Percentiles rank a stretch among this genome's conserved stretches.
Evolutionary conservation across 1,140 invertebrate genomes (phyloP).

Genomic region (Hestina assimilis): DNA sequence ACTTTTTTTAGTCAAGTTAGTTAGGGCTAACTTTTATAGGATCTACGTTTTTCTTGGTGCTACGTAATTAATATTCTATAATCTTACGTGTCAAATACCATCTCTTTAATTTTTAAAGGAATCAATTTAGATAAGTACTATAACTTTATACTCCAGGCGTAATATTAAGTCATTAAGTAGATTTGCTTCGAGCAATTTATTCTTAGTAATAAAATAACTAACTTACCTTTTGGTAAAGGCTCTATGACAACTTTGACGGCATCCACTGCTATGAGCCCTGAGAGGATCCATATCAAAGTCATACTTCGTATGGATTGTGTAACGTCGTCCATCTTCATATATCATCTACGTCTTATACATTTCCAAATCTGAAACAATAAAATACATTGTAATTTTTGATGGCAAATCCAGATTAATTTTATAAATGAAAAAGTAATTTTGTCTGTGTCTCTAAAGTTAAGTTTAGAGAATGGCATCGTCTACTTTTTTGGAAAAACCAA

Average conservation of each 20-base stretch:
- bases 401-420: no score
- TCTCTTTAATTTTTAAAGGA: no score
- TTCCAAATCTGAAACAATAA: conserved; percentile 48
- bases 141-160: no score
- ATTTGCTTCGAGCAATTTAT: no score
- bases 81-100: background rate
- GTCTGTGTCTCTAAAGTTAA: no score
- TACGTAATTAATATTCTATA: background rate
- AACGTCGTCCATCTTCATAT: conserved; percentile 51
- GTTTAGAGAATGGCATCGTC: no score
- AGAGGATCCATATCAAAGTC: conserved; percentile 56
- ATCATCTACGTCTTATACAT: conserved; percentile 47
- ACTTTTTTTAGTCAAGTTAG: conserved; percentile 25
- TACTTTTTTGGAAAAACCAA: no score
- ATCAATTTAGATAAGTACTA: no score
- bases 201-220: background rate
- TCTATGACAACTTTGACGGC: conserved; percentile 71
- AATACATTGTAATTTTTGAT: conserved; percentile 46
- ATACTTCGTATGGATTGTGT: conserved; percentile 38
- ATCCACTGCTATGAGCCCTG: conserved; percentile 45
- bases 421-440: no score
- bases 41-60: background rate
- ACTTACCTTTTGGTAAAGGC: conserved; percentile 72
- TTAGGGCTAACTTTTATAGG: conserved; percentile 7
- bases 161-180: no score